These are phyloP conservation scores for Sorex maritimensis DNA, from an alignment of 2,797 vertebrate species.

Conservation along the genomic window DNA sequence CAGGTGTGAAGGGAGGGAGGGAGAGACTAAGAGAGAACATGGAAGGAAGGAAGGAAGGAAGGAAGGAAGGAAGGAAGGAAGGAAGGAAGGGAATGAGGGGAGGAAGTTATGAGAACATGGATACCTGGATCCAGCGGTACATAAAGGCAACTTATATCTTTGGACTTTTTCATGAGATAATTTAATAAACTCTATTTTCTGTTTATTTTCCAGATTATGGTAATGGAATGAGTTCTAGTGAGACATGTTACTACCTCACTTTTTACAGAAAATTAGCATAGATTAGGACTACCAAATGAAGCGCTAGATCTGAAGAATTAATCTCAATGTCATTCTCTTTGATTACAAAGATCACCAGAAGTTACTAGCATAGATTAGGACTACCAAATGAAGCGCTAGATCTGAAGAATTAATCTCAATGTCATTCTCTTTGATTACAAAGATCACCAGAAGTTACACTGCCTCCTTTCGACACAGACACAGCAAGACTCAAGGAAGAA, in stretches of 20 bases:
- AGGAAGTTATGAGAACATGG: background rate
- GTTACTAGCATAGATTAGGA: background rate
- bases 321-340: slow-evolving; percentile 51
- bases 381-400: slow-evolving; percentile 52
- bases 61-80: no score
- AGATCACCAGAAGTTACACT: slow-evolving; percentile 18
- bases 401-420: slow-evolving; percentile 67
- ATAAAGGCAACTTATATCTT: background rate
- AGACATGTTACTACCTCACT: background rate
- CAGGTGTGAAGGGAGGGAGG: no score
- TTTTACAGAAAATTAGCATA: background rate
- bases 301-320: slow-evolving; percentile 68
- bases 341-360: background rate
- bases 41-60: no score
- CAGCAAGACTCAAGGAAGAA: slow-evolving; percentile 65
- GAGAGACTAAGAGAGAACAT: no score
- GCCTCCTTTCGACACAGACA: background rate
- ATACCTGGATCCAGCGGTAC: background rate
- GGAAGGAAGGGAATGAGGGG: no score
- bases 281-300: slow-evolving; percentile 32
- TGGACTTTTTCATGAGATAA: background rate
- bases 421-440: slow-evolving; percentile 36
- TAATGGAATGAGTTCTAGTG: background rate
- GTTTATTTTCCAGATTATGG: background rate
- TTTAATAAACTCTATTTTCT: background rate